Percentiles rank a stretch among this genome's conserved stretches.
phyloP scores from a whole-genome alignment of 2,888 invertebrate species.

The Drosophila leonis region DNA sequence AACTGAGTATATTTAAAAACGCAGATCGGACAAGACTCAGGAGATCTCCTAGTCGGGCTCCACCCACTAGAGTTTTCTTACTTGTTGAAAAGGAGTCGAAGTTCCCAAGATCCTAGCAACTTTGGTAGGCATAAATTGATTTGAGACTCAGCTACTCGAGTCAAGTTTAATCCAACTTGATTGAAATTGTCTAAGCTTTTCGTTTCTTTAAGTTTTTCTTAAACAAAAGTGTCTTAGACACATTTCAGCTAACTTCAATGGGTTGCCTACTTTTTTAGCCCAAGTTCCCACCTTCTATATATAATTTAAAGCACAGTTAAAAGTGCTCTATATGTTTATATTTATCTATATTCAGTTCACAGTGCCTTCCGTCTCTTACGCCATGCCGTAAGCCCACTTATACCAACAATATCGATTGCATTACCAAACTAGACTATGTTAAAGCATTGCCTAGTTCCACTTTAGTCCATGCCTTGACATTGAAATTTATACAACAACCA shows the following conservation, averaged over 20 bases:
- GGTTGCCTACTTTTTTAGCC: no score
- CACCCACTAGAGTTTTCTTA: no score
- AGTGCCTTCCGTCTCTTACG: slow-evolving; percentile 8
- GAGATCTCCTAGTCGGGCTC: no score
- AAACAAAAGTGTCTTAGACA: neutral
- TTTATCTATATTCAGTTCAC: neutral
- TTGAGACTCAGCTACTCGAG: no score
- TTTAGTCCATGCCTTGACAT: slow-evolving; percentile 65
- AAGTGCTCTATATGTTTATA: neutral
- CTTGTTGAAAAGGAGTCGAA: no score
- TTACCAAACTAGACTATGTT: slow-evolving; percentile 57
- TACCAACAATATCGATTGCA: slow-evolving; percentile 59
- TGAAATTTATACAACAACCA: slow-evolving; percentile 60
- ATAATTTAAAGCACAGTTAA: neutral
- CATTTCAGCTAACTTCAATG: neutral
- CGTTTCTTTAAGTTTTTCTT: neutral
- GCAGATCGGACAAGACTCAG: no score
- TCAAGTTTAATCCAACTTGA: no score
- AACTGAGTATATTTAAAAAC: no score
- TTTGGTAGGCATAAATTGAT: no score
- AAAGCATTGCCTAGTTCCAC: slow-evolving; percentile 51
- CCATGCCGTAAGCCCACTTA: slow-evolving; percentile 11
- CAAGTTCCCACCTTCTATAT: neutral
- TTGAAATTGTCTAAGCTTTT: no score
- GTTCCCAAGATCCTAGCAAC: no score